These are phyloP conservation scores for Clarias magur DNA, from an alignment of 2,113 vertebrate genomes.

Conservation along the genomic window DNA sequence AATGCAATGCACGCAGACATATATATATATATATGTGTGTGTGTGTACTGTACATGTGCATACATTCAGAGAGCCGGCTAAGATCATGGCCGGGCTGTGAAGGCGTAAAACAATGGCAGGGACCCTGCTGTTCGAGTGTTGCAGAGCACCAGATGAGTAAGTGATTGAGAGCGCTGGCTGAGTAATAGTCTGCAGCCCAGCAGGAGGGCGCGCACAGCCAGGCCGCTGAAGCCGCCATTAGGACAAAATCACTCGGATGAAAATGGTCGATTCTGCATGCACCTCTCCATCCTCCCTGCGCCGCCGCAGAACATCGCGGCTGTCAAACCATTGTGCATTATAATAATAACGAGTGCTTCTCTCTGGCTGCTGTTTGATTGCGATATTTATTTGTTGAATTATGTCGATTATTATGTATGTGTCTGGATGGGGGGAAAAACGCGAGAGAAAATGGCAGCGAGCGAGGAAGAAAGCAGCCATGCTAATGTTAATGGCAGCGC, in stretches of 20 bases:
- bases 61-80: not conserved
- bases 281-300: slow-evolving; percentile 42
- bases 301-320: slow-evolving; percentile 33
- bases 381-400: slow-evolving; percentile 60
- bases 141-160: slow-evolving; percentile 49
- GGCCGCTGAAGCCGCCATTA: slow-evolving; percentile 50
- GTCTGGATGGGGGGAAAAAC: not conserved
- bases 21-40: not conserved
- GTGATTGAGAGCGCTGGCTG: slow-evolving; percentile 53
- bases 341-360: slow-evolving; percentile 57
- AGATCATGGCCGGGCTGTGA: slow-evolving; percentile 3
- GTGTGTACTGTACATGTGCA: not conserved
- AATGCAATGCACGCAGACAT: too few relatives aligned
- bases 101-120: slow-evolving; percentile 39
- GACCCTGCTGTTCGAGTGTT: slow-evolving; percentile 31
- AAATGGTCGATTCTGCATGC: slow-evolving; percentile 55
- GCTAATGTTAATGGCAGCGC: slow-evolving; percentile 51
- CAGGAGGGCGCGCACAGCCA: slow-evolving; percentile 48
- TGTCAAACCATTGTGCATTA: slow-evolving; percentile 55
- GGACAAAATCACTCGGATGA: slow-evolving; percentile 57
- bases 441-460: slow-evolving; percentile 36
- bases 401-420: slow-evolving; percentile 54
- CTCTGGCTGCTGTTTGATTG: slow-evolving; percentile 50
- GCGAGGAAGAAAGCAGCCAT: slow-evolving; percentile 41
- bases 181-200: slow-evolving; percentile 57